Evolutionary conservation across 2,888 invertebrate species (phyloP).

Genomic region (Anoplius nigerrimus): DNA sequence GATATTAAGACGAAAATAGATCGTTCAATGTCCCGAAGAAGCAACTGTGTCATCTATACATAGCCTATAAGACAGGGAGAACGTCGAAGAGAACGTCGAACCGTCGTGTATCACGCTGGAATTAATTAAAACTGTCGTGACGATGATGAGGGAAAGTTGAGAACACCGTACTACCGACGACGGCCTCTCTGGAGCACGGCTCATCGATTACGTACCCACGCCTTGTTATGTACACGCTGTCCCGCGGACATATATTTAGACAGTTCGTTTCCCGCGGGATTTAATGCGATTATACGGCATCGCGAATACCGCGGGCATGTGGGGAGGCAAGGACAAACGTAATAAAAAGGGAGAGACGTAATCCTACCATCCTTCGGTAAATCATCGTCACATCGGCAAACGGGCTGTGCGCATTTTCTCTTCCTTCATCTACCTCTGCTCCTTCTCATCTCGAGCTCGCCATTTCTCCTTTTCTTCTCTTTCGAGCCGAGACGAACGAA

Average conservation of each 20-base stretch:
- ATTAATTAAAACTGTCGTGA: not conserved
- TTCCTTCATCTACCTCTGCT: conserved; percentile 3
- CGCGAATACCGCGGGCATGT: not conserved
- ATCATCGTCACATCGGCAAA: conserved; percentile 36
- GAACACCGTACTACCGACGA: conserved; percentile 30
- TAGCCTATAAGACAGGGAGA: no score
- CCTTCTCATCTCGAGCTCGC: not conserved
- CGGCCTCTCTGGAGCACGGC: conserved; percentile 15
- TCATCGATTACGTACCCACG: conserved; percentile 51
- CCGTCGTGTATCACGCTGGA: no score
- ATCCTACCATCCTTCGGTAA: conserved; percentile 40
- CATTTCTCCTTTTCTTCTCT: conserved; percentile 14
- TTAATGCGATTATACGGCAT: conserved; percentile 48
- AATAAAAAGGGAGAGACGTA: conserved; percentile 27
- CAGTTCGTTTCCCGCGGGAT: conserved; percentile 37
- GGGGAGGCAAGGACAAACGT: conserved; percentile 1
- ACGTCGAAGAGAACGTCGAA: no score
- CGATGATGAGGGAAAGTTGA: conserved; percentile 15
- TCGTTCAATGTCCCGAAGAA: no score
- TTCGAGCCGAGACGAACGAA: not conserved
- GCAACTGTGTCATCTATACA: not conserved
- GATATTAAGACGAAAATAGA: no score
- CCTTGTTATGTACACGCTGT: conserved; percentile 44
- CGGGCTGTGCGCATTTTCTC: conserved; percentile 4
- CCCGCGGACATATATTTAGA: conserved; percentile 50